A percentile compares a stretch with the other conserved stretches of the same genome.
Evolutionary conservation across 2,797 vertebrate species (phyloP).

Genomic region (Alcedo atthis): DNA sequence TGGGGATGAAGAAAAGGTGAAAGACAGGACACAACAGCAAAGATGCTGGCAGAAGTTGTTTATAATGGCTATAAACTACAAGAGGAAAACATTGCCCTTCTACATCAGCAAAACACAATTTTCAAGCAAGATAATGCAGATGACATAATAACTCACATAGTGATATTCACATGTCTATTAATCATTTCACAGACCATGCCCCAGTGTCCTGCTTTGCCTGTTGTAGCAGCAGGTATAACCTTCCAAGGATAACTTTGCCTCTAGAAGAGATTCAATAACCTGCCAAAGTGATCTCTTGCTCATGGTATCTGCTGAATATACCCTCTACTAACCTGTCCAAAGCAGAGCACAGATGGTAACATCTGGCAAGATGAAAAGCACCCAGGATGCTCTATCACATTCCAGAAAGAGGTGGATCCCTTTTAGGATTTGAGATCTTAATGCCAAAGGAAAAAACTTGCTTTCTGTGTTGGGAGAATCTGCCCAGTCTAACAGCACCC

Average conservation of each 20-base stretch:
- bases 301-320: not conserved
- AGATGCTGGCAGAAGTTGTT: not conserved
- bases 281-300: not conserved
- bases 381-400: not conserved
- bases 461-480: not conserved
- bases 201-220: not conserved
- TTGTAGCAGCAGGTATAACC: constrained; percentile 5
- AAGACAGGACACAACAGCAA: not conserved
- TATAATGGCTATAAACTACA: constrained; percentile 27
- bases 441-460: rapidly evolving
- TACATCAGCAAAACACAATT: not conserved
- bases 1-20: not conserved
- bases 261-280: not conserved
- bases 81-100: not conserved
- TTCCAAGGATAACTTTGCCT: not conserved
- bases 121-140: not conserved
- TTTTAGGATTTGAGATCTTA: not conserved
- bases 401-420: not conserved
- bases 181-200: not conserved
- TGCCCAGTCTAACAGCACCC: not conserved
- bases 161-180: not conserved
- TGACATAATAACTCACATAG: constrained; percentile 21
- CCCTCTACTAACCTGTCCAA: not conserved
- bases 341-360: not conserved
- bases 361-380: not conserved